Percentiles rank a stretch among this genome's conserved stretches.
Conservation (phyloP, 2,888 invertebrate species). For the Agrochola litura region DNA sequence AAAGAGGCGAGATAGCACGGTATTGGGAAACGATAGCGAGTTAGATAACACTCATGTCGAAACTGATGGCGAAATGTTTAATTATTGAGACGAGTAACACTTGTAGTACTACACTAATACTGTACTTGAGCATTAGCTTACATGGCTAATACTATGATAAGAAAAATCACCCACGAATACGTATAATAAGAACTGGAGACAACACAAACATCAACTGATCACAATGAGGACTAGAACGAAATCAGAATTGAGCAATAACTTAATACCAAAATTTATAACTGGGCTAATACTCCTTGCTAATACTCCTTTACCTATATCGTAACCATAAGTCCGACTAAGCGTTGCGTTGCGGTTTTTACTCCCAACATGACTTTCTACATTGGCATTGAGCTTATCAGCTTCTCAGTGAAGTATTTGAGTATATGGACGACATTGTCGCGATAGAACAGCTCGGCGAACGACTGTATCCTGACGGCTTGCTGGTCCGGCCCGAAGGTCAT, state of each 20-base stretch:
- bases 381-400: slow-evolving; percentile 47
- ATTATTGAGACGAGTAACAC: not conserved
- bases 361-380: not conserved
- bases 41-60: slow-evolving; percentile 34
- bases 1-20: slow-evolving; percentile 42
- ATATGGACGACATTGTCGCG: slow-evolving; percentile 75
- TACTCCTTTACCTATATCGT: not conserved
- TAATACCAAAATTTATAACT: not conserved
- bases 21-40: slow-evolving; percentile 39
- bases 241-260: slow-evolving; percentile 14
- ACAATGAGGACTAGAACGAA: slow-evolving; percentile 24
- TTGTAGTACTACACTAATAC: slow-evolving; percentile 2
- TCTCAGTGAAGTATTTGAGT: slow-evolving; percentile 72
- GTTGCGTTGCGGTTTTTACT: not conserved
- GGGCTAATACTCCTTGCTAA: not conserved
- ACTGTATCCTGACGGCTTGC: slow-evolving; percentile 75
- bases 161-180: not conserved
- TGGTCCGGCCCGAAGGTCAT: slow-evolving; percentile 75
- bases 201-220: slow-evolving; percentile 2
- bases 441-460: slow-evolving; percentile 75
- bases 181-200: not conserved
- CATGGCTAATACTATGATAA: not conserved
- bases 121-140: not conserved
- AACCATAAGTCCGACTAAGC: not conserved
- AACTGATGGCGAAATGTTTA: slow-evolving; percentile 16